A percentile compares a stretch with the other conserved stretches of the same genome.
Conservation (phyloP, 2,797 vertebrate species). For the Rousettus madagascariensis region DNA sequence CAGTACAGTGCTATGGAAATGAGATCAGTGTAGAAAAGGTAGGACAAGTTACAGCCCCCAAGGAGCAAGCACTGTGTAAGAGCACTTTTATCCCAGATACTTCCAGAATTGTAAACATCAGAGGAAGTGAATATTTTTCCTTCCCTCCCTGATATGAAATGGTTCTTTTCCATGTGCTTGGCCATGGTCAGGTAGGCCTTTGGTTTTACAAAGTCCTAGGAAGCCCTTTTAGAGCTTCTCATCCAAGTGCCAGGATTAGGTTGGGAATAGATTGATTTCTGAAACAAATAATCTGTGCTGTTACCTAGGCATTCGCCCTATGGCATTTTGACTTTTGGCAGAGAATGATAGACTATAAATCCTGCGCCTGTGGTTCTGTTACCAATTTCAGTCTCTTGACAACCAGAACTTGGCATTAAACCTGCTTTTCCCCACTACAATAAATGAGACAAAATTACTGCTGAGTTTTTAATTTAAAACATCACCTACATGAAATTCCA, state of each 20-base stretch:
- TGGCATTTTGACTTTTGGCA: neutral
- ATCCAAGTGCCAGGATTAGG: neutral
- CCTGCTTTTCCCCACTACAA: neutral
- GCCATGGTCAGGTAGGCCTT: neutral
- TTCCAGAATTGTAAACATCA: neutral
- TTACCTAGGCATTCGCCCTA: neutral
- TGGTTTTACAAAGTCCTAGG: neutral
- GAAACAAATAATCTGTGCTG: neutral
- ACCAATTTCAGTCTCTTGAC: neutral
- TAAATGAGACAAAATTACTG: neutral
- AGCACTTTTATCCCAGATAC: neutral
- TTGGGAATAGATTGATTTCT: neutral
- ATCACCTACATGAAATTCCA: neutral
- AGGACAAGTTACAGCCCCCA: neutral
- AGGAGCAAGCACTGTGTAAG: neutral
- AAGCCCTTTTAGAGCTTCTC: neutral
- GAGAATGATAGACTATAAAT: neutral
- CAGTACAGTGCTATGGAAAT: neutral
- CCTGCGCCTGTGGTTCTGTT: neutral
- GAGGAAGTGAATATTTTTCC: neutral
- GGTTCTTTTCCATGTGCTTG: neutral
- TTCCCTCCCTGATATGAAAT: neutral
- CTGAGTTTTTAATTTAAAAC: neutral
- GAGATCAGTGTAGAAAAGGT: neutral
- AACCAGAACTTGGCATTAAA: neutral